Conservation (phyloP, 2,797 vertebrate species). For the Alectoris magna region DNA sequence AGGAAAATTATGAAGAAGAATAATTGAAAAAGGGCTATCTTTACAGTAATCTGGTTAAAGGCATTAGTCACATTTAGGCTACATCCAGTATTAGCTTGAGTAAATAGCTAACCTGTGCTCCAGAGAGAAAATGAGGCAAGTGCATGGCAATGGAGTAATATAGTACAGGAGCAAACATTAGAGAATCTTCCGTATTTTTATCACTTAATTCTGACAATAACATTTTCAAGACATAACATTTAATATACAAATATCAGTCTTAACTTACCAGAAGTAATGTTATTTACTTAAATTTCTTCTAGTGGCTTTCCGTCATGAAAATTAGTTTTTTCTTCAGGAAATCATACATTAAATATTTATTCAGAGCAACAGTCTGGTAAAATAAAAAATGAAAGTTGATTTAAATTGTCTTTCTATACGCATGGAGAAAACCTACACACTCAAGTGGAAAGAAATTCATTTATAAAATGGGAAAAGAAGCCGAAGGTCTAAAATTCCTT, state of each 20-base stretch:
- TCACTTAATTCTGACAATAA: not conserved
- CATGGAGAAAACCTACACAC: not conserved
- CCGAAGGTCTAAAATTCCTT: not conserved
- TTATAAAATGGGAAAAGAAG: not conserved
- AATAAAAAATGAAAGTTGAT: not conserved
- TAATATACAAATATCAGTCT: constrained; percentile 8
- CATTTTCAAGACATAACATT: not conserved
- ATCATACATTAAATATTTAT: constrained; percentile 40
- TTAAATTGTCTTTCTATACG: not conserved
- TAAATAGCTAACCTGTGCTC: not conserved
- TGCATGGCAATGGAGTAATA: not conserved
- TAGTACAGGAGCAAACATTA: not conserved
- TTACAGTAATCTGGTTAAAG: not conserved
- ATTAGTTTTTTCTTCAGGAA: constrained; percentile 34
- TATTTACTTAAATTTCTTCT: constrained; percentile 18
- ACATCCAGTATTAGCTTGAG: not conserved
- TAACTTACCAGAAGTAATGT: not conserved
- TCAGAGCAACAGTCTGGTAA: not conserved
- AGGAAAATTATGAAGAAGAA: not conserved
- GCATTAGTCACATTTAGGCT: constrained; percentile 17
- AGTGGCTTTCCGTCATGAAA: not conserved
- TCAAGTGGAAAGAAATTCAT: not conserved
- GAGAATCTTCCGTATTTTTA: not conserved
- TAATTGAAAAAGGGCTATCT: not conserved
- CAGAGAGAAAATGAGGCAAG: not conserved